Evolutionary conservation across 92 coral and sea anemone species (phyloP), one percentile per base, ranked within the genome.

Genomic region (Diadumene lineata): DNA sequence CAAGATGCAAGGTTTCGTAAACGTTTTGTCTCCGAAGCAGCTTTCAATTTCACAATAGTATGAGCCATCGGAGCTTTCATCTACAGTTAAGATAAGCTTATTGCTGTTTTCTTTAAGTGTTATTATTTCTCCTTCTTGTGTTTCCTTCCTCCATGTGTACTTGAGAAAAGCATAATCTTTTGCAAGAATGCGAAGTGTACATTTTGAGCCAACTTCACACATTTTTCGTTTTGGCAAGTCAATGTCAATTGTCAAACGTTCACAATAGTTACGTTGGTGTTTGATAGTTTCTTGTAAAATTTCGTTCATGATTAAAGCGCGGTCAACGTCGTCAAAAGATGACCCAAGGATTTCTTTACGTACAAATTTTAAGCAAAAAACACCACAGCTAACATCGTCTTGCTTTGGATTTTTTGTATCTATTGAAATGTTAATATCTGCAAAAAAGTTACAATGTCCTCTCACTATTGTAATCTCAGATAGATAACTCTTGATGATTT

Each of bases 361-460:
- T 1, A 43, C 56, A 30, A 68, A 68, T 68, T 68, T 11, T 30
- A 68, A 68, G 73, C 55, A 43, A 33, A 11, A 68, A 23, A 68
- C 56, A 43, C 58, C 73, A 43, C 73, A 68, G 24, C 73, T 68
- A 34, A 68, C n/a, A 48, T 65, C 70, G 0, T 65, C 1, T 65
- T 65, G 70, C 24, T 65, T 65, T 25, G 44, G 70, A 11, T 65
- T 3, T 17, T 10, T 8, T 8, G 21, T 31, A 15, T 43, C 34
- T 9, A 25, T 26, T 22, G 21, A 28, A 4, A 23, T 17, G 0
- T 43, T 1, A 68, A 6, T 38, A 2, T 34, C 56, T 7, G 38
- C 56, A 68, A 68, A 68, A 15, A 68, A 43, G 28, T 34, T 16
- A 21, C 73, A 34, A 25, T 68, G 18, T 43, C 73, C 60, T 23